A percentile compares a stretch with the other conserved stretches of the same genome.
phyloP scores from a whole-genome alignment of 2,113 vertebrate species.

The Apaloderma vittatum region DNA sequence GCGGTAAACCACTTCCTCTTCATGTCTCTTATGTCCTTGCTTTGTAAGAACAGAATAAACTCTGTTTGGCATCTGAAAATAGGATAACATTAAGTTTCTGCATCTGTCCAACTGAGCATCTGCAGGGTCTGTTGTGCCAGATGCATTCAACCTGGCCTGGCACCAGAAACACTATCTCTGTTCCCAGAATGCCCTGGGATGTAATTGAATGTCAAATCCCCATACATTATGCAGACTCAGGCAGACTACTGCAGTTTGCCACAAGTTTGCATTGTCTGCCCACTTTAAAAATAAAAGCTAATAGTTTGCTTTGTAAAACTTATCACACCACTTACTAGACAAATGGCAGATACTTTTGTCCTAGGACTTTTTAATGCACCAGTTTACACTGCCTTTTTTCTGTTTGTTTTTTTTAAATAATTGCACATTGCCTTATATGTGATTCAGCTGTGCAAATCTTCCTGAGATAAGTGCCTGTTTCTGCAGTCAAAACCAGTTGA shows the following conservation, averaged over 20 bases:
- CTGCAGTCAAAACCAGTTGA: neutral
- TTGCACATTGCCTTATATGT: neutral
- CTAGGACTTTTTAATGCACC: neutral
- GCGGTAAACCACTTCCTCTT: slow-evolving; percentile 41
- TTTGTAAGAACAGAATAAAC: slow-evolving; percentile 11
- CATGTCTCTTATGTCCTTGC: neutral
- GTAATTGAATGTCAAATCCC: slow-evolving; percentile 2
- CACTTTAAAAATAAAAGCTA: slow-evolving; percentile 19
- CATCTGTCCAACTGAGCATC: slow-evolving; percentile 6
- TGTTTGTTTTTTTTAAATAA: slow-evolving; percentile 50
- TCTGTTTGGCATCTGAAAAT: slow-evolving; percentile 11
- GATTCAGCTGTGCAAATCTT: neutral
- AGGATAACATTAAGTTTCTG: neutral
- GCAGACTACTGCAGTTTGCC: neutral
- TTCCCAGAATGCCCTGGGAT: slow-evolving; percentile 33
- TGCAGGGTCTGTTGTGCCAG: neutral
- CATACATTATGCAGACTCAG: neutral
- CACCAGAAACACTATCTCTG: slow-evolving; percentile 26
- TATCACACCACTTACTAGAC: neutral
- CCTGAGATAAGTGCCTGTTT: neutral
- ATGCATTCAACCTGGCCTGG: slow-evolving; percentile 28
- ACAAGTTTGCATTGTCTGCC: neutral
- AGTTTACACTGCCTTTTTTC: neutral
- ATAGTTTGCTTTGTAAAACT: slow-evolving; percentile 27
- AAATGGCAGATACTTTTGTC: slow-evolving; percentile 1